Base-by-base conservation (phyloP, 2,888 invertebrate genomes). In the Eustalomyia histrio region DNA sequence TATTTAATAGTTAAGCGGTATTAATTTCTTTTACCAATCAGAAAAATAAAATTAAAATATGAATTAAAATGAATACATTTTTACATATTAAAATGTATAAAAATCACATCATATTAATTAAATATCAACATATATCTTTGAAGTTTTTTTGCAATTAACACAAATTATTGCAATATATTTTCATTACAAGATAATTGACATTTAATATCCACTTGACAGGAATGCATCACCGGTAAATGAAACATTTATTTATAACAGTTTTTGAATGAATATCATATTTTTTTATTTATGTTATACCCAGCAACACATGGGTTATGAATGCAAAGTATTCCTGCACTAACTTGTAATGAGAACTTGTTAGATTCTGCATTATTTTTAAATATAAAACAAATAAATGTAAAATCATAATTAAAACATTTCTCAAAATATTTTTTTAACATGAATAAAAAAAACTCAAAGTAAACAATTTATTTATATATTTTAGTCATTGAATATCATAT, bases 121-220 rank as follows among this genome's bases (percentile, higher is more conserved):
- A 58, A 71, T 71, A 71, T 64, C 39, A 64, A 71, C 24, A 64
- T 50, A 57, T 12, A 14, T 50, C 14, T 57, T 58, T 29, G 64
- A 61, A 14, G 0, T 47, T 35, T 35, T 69, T 75, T 75, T 80
- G 50, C 61, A 71, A 72, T 80, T 80, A 72, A 72, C 76, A 67
- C 53, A 80, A 76, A 72, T 76, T 71, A 72, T 80, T 76, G 60
- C 80, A 76, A 80, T 80, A 80, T 65, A 76, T 80, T 76, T 80
- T 76, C 76, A 80, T 80, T 80, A 72, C 61, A 50, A 63, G 61
- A 76, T 80, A 80, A 80, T 80, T 80, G 80, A 76, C 72, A 80
- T 80, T 76, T 80, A 80, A 76, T 72, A 80, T 80, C 80, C 80
- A 76, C 71, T 72, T 80, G 79, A 76, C 76, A 80, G 61, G 24